Conservation (phyloP, 2,113 vertebrate species). For the Acanthochromis polyacanthus region DNA sequence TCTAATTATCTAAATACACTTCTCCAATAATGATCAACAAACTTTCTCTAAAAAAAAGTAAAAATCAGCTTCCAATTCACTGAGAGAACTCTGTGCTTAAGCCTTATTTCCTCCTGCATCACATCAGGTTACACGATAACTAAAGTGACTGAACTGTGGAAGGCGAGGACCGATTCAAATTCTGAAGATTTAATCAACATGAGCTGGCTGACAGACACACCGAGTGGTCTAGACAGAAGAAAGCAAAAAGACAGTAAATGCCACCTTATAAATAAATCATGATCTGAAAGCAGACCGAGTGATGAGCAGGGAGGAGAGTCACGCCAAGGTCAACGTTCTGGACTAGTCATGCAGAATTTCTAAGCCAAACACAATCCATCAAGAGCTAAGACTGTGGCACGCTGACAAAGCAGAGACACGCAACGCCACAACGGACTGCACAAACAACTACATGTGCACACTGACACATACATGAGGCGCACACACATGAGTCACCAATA, state of each 20-base stretch:
- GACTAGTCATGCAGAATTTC: constrained; percentile 46
- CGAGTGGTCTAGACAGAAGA: constrained; percentile 10
- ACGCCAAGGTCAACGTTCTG: constrained; percentile 55
- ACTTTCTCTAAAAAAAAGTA: no score
- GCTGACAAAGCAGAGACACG: constrained; percentile 32
- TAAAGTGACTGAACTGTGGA: not conserved
- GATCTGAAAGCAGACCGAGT: constrained; percentile 46
- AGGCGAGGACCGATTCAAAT: constrained; percentile 9
- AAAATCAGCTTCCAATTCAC: not conserved
- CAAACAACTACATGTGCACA: constrained; percentile 9
- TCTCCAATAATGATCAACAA: no score
- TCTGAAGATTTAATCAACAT: constrained; percentile 11
- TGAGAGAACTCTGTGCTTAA: no score
- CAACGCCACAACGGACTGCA: constrained; percentile 11
- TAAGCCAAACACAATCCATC: constrained; percentile 53
- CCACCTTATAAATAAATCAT: constrained; percentile 61
- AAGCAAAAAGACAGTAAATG: constrained; percentile 38
- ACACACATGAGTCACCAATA: not conserved
- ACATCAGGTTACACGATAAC: not conserved
- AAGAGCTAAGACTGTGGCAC: not conserved
- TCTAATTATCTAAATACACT: no score
- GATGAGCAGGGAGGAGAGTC: constrained; percentile 39
- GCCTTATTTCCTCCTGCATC: not conserved
- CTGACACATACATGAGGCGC: not conserved
- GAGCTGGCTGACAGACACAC: constrained; percentile 28